A percentile compares a stretch with the other conserved stretches of the same genome.
These are phyloP conservation scores for Acestrorhynchus altus DNA, from an alignment of 2,797 vertebrate genomes.

Conservation along the genomic window DNA sequence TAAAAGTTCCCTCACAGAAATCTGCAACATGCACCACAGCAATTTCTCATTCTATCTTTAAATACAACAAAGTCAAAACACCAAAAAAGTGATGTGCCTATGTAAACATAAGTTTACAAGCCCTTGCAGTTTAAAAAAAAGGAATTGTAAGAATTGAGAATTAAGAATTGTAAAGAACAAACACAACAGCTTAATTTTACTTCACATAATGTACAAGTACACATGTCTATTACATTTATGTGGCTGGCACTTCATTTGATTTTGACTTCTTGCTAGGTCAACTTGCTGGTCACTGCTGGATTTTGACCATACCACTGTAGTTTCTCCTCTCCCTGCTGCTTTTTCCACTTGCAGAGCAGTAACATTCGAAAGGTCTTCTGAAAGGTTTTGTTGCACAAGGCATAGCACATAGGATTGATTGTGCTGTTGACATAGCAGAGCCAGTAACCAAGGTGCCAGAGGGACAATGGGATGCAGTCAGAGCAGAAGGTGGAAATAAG, in stretches of 20 bases:
- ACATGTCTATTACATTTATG: not conserved
- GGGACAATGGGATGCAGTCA: conserved; percentile 87
- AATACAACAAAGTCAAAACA: not conserved
- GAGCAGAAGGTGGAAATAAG: conserved; percentile 95
- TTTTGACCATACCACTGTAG: conserved; percentile 89
- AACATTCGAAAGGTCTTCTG: conserved; percentile 97
- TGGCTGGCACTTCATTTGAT: not conserved
- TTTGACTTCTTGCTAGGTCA: conserved; percentile 11
- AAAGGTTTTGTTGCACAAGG: conserved; percentile 98
- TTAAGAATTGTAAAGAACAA: conserved; percentile 6
- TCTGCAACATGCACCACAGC: not conserved
- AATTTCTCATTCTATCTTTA: not conserved
- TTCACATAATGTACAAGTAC: not conserved
- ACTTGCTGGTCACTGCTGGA: conserved; percentile 47
- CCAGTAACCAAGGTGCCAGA: conserved; percentile 99
- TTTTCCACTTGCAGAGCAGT: conserved; percentile 94
- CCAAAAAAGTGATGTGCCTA: not conserved
- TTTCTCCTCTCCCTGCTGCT: conserved; percentile 85
- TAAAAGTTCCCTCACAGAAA: no score
- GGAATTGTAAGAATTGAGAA: no score
- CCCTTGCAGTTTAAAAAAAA: conserved; percentile 19
- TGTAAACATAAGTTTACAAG: not conserved
- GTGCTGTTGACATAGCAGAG: conserved; percentile 99
- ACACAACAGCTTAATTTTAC: conserved; percentile 3
- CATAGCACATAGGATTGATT: conserved; percentile 98